Conservation (phyloP, 2,888 invertebrate species). For the Neocrepidodera transversa region DNA sequence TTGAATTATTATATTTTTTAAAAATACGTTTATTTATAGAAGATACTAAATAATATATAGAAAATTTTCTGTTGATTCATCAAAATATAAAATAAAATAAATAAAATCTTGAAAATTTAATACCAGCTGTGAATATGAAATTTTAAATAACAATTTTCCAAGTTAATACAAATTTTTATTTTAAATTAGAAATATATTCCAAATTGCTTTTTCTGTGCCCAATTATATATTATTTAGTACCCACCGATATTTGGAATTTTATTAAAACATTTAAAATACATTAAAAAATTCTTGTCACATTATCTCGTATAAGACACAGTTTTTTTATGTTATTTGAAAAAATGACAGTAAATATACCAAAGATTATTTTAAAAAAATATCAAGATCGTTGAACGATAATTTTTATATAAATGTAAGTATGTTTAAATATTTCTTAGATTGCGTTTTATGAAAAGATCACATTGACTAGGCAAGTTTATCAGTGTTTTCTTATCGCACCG, state of each 20-base stretch:
- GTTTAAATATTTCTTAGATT: conserved; percentile 48
- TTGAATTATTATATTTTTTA: background rate
- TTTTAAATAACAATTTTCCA: too few species aligned
- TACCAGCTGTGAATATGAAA: too few species aligned
- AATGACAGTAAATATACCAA: conserved; percentile 28
- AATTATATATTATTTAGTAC: conserved; percentile 1
- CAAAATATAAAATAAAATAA: too few species aligned
- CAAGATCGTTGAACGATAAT: conserved; percentile 44
- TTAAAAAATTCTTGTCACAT: background rate
- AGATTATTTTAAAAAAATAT: conserved; percentile 32
- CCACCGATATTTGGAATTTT: conserved; percentile 1
- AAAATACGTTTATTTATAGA: background rate
- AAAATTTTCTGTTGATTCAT: too few species aligned
- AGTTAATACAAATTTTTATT: too few species aligned
- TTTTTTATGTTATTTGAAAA: conserved; percentile 25
- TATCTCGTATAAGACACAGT: conserved; percentile 1
- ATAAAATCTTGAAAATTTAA: too few species aligned
- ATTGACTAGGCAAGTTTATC: conserved; percentile 51
- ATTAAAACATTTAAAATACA: conserved; percentile 11
- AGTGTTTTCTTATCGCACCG: conserved; percentile 46
- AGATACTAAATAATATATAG: conserved; percentile 7
- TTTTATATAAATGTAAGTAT: conserved; percentile 42
- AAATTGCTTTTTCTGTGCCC: too few species aligned
- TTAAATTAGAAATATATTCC: too few species aligned
- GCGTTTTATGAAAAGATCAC: conserved; percentile 49